These are phyloP conservation scores for Brachionus calyciflorus DNA, from an alignment of 1,140 invertebrate genomes.

Conservation along the genomic window DNA sequence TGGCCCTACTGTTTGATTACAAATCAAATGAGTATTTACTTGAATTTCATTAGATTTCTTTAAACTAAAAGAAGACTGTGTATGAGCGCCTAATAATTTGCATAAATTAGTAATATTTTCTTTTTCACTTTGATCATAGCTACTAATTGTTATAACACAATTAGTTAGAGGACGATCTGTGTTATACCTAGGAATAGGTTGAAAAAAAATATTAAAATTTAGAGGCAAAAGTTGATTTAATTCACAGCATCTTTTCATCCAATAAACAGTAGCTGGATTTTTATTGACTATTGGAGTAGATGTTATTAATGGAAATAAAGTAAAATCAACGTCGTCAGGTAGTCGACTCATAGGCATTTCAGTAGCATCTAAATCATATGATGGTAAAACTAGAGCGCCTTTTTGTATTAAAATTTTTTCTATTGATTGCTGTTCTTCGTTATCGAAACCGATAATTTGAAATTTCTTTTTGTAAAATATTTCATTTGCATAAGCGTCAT, in stretches of 20 bases:
- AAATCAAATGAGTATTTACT: constrained; percentile 42
- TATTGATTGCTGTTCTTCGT: constrained; percentile 3
- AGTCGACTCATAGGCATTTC: neutral
- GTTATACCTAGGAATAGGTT: constrained; percentile 15
- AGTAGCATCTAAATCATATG: constrained; percentile 1
- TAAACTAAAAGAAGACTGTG: constrained; percentile 5
- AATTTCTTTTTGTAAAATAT: constrained; percentile 28
- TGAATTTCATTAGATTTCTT: constrained; percentile 25
- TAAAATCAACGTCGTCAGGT: neutral
- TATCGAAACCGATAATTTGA: constrained; percentile 32
- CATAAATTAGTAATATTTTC: constrained; percentile 44
- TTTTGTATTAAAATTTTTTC: constrained; percentile 42
- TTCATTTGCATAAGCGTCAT: neutral
- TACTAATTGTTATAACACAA: constrained; percentile 38
- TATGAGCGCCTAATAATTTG: constrained; percentile 19
- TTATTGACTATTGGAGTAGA: constrained; percentile 17
- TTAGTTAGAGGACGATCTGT: neutral
- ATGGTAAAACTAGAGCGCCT: neutral
- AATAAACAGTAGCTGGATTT: constrained; percentile 37
- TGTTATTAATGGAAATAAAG: constrained; percentile 13
- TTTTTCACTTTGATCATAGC: constrained; percentile 36
- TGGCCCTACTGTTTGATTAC: constrained; percentile 37
- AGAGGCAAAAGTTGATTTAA: constrained; percentile 3
- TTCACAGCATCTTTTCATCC: constrained; percentile 45
- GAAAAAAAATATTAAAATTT: constrained; percentile 7